phyloP scores from a whole-genome alignment of 2,888 invertebrate genomes.

The Fabriciana adippe region DNA sequence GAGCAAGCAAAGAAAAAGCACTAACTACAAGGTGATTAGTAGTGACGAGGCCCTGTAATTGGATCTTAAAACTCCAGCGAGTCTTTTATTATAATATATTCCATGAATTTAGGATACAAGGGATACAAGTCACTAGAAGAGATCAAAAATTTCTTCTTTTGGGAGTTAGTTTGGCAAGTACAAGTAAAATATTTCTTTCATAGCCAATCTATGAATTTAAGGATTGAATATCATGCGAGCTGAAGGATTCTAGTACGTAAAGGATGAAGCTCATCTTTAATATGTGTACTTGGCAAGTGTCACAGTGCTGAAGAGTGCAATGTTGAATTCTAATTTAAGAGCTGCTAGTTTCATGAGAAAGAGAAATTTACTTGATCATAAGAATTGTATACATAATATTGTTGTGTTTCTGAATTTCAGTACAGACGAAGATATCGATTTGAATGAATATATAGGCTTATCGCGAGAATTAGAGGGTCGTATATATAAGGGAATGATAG shows the following conservation, averaged over 20 bases:
- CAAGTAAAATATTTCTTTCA: neutral
- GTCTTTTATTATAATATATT: neutral
- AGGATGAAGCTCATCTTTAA: constrained; percentile 3
- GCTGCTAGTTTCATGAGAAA: neutral
- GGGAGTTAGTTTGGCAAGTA: neutral
- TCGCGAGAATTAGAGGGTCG: neutral
- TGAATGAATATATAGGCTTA: too few species aligned
- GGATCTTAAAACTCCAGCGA: neutral
- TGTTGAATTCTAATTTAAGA: constrained; percentile 6
- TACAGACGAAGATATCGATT: neutral
- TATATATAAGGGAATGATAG: constrained; percentile 1
- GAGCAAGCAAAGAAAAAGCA: constrained; percentile 73
- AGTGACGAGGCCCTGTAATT: constrained; percentile 59
- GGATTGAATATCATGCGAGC: constrained; percentile 5
- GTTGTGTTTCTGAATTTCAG: neutral
- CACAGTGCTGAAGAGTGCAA: constrained; percentile 12
- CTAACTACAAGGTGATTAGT: constrained; percentile 65
- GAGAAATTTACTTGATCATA: neutral
- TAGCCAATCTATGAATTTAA: neutral
- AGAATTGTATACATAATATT: too few species aligned
- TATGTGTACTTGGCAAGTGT: constrained; percentile 5
- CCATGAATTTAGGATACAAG: too few species aligned
- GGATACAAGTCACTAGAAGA: too few species aligned
- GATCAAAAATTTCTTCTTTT: too few species aligned
- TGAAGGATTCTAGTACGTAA: neutral